Evolutionary conservation across 2,797 vertebrate species (phyloP).

Genomic region (Oreochromis mossambicus): DNA sequence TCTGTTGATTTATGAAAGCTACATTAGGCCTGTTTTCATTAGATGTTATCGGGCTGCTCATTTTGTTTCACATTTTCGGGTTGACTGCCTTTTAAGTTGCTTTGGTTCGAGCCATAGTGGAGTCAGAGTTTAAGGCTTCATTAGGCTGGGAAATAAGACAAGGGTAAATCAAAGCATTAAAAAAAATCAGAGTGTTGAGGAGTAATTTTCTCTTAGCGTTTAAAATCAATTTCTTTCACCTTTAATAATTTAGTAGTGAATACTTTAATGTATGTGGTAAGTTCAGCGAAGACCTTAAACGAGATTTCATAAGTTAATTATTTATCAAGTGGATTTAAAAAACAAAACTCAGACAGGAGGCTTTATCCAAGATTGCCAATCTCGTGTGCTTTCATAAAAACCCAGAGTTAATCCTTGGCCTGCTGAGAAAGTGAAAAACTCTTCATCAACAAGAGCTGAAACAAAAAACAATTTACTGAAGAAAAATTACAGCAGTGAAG

Average conservation of each 20-base stretch:
- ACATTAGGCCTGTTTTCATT: slow-evolving; percentile 46
- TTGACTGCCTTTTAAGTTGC: slow-evolving; percentile 25
- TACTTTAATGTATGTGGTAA: background rate
- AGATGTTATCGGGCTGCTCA: slow-evolving; percentile 53
- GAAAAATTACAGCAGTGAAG: background rate
- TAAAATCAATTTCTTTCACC: background rate
- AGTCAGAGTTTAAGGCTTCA: background rate
- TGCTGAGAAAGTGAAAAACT: background rate
- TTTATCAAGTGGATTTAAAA: background rate
- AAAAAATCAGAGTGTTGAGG: background rate
- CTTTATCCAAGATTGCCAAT: background rate
- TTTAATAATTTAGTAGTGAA: background rate
- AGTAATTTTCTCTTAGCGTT: background rate
- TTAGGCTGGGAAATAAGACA: slow-evolving; percentile 21
- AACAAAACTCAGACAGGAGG: background rate
- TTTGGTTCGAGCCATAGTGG: background rate
- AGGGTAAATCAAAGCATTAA: background rate
- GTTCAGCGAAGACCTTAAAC: background rate
- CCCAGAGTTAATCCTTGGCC: background rate
- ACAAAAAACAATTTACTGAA: background rate
- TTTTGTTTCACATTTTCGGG: slow-evolving; percentile 46
- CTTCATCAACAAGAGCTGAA: background rate
- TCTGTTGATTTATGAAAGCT: slow-evolving; percentile 52
- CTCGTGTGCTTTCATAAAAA: background rate
- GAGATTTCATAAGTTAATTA: background rate